phyloP scores from a whole-genome alignment of 2,113 vertebrate genomes.

The Numida meleagris region DNA sequence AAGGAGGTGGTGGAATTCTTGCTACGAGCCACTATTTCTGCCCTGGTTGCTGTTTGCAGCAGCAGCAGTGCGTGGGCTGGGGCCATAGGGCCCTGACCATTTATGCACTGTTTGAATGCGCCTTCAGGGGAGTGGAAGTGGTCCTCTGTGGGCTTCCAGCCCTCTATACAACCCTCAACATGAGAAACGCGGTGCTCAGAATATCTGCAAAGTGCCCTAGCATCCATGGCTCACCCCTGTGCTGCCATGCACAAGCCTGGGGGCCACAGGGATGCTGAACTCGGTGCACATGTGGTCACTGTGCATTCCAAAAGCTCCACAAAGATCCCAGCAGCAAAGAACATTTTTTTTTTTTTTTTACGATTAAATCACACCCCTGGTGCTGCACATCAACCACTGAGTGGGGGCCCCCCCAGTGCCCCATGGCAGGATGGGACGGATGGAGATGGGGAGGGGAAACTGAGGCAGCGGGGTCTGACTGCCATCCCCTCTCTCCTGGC shows the following conservation, averaged over 20 bases:
- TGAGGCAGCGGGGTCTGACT: background rate
- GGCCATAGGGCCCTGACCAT: background rate
- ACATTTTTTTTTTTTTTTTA: background rate
- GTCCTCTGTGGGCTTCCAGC: background rate
- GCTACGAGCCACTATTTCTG: background rate
- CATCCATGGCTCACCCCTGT: background rate
- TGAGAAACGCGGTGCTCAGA: background rate
- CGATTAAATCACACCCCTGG: background rate
- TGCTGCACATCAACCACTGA: background rate
- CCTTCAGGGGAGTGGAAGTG: background rate
- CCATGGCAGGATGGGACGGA: background rate
- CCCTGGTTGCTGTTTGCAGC: background rate
- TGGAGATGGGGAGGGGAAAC: background rate
- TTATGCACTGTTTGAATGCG: background rate
- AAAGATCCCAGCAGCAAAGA: background rate
- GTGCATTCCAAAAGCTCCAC: background rate
- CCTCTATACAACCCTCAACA: background rate
- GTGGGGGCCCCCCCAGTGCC: too few relatives aligned
- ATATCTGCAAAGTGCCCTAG: background rate
- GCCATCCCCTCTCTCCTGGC: background rate
- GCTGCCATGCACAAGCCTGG: background rate
- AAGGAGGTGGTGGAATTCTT: background rate
- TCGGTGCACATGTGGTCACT: accelerated
- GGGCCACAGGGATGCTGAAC: background rate
- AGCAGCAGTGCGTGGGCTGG: background rate